Conservation (phyloP, 92 coral and sea anemone species). For the Zoanthus solanderi region DNA sequence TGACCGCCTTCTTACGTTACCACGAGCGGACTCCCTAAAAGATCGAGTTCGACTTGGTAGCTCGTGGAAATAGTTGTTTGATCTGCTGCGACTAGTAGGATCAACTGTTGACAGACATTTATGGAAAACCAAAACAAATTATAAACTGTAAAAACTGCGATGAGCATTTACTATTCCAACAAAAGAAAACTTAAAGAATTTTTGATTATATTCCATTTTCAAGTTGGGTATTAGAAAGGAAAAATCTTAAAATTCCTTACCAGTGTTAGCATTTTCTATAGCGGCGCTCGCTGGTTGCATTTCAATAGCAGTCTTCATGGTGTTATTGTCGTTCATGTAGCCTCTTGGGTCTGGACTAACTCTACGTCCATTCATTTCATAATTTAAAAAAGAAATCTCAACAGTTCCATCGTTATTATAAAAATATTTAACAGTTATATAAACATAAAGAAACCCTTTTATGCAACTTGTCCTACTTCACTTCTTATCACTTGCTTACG, state of each 20-base stretch:
- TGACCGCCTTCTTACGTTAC: slow-evolving; percentile 28
- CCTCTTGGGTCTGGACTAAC: slow-evolving; percentile 34
- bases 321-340: slow-evolving; percentile 9
- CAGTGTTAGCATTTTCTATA: neutral
- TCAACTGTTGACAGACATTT: slow-evolving; percentile 19
- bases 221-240: neutral
- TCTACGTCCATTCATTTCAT: slow-evolving; percentile 46
- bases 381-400: slow-evolving; percentile 12
- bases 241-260: slow-evolving; percentile 3
- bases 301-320: slow-evolving; percentile 42
- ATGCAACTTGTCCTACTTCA: neutral
- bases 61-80: slow-evolving; percentile 30
- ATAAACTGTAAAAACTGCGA: neutral
- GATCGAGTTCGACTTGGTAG: slow-evolving; percentile 35
- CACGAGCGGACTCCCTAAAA: slow-evolving; percentile 23
- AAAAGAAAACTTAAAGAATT: neutral
- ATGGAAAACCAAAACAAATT: neutral
- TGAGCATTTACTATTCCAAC: neutral
- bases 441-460: neutral
- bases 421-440: neutral
- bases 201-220: neutral
- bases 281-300: slow-evolving; percentile 34
- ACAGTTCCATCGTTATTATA: neutral
- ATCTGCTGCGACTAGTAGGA: slow-evolving; percentile 28
- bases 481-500: neutral